Evolutionary conservation across 1,140 invertebrate species (phyloP).

Genomic region (Diachasma alloeum): DNA sequence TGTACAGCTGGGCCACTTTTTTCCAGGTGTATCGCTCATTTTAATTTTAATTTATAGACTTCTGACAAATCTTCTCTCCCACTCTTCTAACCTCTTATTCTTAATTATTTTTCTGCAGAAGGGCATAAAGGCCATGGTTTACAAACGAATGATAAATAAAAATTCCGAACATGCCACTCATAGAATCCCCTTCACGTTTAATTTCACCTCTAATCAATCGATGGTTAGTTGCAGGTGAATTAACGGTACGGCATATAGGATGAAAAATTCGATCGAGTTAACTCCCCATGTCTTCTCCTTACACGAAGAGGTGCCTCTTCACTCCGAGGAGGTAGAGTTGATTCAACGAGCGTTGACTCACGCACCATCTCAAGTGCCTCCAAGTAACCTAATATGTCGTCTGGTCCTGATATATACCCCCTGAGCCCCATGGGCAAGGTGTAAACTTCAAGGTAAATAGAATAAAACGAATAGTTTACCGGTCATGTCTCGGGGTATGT

Average conservation of each 20-base stretch:
- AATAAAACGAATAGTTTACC: not conserved
- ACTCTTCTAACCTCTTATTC: too few species aligned
- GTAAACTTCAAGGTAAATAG: not conserved
- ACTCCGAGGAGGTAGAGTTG: conserved; percentile 21
- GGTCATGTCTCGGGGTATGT: not conserved
- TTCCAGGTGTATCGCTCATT: too few species aligned
- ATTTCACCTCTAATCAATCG: not conserved
- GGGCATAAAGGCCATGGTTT: too few species aligned
- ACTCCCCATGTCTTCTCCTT: not conserved
- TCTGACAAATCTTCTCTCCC: too few species aligned
- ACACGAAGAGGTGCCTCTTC: too few species aligned
- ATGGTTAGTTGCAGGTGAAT: not conserved
- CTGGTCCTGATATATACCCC: not conserved
- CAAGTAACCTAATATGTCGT: conserved; percentile 39
- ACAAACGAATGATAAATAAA: too few species aligned
- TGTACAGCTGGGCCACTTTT: too few species aligned
- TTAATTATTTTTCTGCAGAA: too few species aligned
- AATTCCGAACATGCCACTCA: not conserved
- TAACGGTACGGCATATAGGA: not conserved
- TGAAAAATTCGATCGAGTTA: not conserved
- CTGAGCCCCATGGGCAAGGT: not conserved
- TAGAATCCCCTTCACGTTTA: not conserved
- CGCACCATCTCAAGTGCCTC: conserved; percentile 19
- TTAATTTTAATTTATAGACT: too few species aligned
- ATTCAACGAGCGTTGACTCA: conserved; percentile 12